phyloP scores from a whole-genome alignment of 2,888 invertebrate genomes.

The Rhabditoides inermis region DNA sequence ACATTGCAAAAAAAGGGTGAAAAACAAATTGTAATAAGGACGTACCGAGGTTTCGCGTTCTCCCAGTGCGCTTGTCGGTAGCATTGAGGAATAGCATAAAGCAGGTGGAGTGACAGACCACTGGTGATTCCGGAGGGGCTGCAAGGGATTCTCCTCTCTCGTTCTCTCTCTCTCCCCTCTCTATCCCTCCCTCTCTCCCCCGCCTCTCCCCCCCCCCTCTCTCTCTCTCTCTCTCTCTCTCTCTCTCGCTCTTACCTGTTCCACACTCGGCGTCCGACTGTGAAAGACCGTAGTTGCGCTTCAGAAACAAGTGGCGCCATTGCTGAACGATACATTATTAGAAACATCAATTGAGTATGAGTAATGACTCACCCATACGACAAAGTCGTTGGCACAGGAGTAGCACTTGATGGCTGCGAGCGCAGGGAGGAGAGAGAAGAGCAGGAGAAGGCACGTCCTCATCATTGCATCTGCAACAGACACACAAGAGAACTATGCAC shows the following conservation, averaged over 20 bases:
- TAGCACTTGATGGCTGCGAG: slow-evolving; percentile 41
- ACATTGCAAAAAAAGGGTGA: no score
- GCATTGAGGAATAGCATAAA: slow-evolving; percentile 43
- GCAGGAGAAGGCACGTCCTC: background rate
- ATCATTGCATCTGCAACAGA: no score
- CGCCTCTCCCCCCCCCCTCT: no score
- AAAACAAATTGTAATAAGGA: no score
- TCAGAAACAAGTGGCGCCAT: slow-evolving; percentile 46
- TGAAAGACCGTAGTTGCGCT: slow-evolving; percentile 41
- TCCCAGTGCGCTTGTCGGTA: slow-evolving; percentile 36
- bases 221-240: no score
- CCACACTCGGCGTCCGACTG: slow-evolving; percentile 36
- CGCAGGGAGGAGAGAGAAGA: background rate
- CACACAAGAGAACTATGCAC: no score
- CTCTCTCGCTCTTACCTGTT: no score
- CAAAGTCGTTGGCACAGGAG: slow-evolving; percentile 46
- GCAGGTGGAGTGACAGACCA: slow-evolving; percentile 35
- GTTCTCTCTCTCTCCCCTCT: no score
- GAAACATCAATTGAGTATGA: background rate
- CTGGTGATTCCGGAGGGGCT: no score
- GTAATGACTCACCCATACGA: slow-evolving; percentile 40
- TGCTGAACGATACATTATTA: slow-evolving; percentile 26
- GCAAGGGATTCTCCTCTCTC: no score
- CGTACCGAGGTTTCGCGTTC: slow-evolving; percentile 30
- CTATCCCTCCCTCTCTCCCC: no score